Percentiles rank a stretch among this genome's conserved stretches.
Conservation (phyloP, 2,797 vertebrate genomes). For the Sitta carolinensis region DNA sequence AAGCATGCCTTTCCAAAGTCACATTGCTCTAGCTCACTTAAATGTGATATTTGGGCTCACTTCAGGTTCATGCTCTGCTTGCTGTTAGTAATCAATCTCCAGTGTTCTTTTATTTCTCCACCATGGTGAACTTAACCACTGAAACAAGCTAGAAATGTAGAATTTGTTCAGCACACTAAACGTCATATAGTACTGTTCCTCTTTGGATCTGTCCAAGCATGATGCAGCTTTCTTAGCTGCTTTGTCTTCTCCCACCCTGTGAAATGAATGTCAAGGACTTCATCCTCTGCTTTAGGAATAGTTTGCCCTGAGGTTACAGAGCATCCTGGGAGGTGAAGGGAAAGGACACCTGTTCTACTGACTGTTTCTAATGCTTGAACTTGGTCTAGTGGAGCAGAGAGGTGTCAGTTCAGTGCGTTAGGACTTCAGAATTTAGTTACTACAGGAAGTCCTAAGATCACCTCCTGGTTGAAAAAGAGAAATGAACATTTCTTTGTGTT, state of each 20-base stretch:
- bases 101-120: background rate
- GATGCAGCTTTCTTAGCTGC: background rate
- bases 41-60: background rate
- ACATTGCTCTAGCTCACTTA: background rate
- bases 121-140: background rate
- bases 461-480: background rate
- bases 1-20: background rate
- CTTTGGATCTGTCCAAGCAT: background rate
- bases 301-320: background rate
- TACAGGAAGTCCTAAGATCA: background rate
- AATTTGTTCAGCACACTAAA: background rate
- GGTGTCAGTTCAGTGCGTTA: background rate
- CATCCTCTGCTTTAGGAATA: background rate
- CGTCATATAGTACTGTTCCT: background rate
- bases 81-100: background rate
- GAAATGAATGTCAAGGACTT: background rate
- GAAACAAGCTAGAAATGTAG: background rate
- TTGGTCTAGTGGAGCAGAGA: background rate
- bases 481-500: background rate
- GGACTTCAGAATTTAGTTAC: background rate
- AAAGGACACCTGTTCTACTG: accelerated
- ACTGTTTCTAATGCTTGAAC: background rate
- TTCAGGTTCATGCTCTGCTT: background rate
- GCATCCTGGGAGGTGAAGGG: background rate
- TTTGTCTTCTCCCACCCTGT: background rate